These are phyloP conservation scores for Acanthosepion esculentum DNA, from an alignment of 2,888 invertebrate genomes.

Conservation along the genomic window DNA sequence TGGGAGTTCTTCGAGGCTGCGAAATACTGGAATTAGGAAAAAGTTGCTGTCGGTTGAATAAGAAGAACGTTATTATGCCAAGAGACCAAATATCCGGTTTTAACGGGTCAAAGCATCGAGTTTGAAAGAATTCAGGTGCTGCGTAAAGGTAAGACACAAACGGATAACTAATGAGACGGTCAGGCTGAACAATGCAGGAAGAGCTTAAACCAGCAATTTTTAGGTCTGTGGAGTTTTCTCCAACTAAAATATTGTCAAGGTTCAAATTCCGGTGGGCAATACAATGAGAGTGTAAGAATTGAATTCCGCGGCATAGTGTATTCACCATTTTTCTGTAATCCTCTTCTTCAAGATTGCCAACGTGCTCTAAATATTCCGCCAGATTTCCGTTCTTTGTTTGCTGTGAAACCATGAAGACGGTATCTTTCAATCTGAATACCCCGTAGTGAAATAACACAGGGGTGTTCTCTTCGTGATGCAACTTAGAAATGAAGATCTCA, in stretches of 20 bases:
- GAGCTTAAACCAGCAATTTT: slow-evolving; percentile 37
- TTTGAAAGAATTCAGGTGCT: slow-evolving; percentile 34
- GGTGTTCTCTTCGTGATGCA: background rate
- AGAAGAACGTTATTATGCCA: background rate
- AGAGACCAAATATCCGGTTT: slow-evolving; percentile 41
- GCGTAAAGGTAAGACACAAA: slow-evolving; percentile 1
- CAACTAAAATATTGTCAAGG: slow-evolving; percentile 1
- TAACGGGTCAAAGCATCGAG: slow-evolving; percentile 12
- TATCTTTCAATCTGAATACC: background rate
- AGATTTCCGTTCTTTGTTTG: background rate
- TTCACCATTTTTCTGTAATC: background rate
- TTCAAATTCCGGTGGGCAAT: slow-evolving; percentile 36
- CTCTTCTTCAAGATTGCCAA: background rate
- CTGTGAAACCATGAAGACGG: background rate
- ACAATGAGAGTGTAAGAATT: background rate
- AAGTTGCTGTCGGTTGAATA: slow-evolving; percentile 37
- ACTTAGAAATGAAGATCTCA: background rate
- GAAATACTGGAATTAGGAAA: slow-evolving; percentile 34
- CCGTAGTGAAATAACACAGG: background rate
- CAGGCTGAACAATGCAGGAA: background rate
- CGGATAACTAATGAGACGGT: background rate
- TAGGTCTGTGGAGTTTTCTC: background rate
- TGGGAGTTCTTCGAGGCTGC: background rate
- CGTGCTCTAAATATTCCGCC: background rate
- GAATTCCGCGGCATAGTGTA: background rate